Evolutionary conservation across 2,113 vertebrate genomes (phyloP), one percentile per base, ranked within the genome.

Genomic region (Burhinus bistriatus): DNA sequence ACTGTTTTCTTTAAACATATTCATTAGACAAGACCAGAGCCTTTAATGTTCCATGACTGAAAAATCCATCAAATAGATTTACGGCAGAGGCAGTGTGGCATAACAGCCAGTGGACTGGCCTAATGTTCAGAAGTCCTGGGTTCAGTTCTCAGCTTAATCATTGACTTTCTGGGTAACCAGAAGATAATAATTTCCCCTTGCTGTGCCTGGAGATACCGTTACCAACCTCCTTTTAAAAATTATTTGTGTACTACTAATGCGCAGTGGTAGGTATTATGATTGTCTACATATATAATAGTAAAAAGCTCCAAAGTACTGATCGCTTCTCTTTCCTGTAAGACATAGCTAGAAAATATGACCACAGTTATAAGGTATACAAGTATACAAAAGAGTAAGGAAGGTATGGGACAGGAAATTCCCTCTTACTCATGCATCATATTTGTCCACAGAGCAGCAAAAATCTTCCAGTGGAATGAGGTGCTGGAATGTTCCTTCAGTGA

Each of bases 61-160:
- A 96, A 96, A 96, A 95, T 97, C 87, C 88, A 95, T 96, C 95
- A 96, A 76, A 92, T 42, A 89, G 96, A 97, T 97, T 96, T 95
- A 97, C 21, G 15, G 81, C 80, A 83, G 70, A 94, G 70, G 89
- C 89, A 89, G 65, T 22, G 91, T 95, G 97, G 97, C 89, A 78
- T 89, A 91, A 29, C 92, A 97, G 84, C 81, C 66, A 91, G 73
- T 82, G 86, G 73, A 95, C 95, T 84, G 86, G 72, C 86, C 92
- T 97, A 76, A 93, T 92, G 65, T 71, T 73, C 77, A 91, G 62
- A 89, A 95, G 83, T 72, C 89, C 58, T 21, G 38, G 70, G 93
- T 95, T 93, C 73, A 94, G 81, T 92, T 95, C 89, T 79, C 73
- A 66, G 83, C 87, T 97, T 95, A 96, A 95, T 95, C 83, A 95